These are phyloP conservation scores for Scomber colias DNA, from an alignment of 2,113 vertebrate species.

Conservation along the genomic window DNA sequence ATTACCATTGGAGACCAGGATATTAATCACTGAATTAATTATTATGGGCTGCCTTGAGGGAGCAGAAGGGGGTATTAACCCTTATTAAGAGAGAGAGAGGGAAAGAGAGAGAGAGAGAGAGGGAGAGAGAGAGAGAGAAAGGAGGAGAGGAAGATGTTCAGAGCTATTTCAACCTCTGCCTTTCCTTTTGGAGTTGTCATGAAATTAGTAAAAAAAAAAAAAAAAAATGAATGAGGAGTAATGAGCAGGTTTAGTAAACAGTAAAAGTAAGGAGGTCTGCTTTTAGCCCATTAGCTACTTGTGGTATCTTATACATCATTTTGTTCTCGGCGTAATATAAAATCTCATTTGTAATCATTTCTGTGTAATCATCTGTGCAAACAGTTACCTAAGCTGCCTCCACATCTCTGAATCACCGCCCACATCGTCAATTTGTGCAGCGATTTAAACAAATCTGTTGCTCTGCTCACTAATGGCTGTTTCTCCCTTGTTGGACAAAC, in stretches of 20 bases:
- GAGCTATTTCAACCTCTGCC: conserved; percentile 36
- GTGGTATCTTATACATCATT: neutral
- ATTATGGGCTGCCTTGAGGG: conserved; percentile 69
- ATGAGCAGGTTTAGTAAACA: neutral
- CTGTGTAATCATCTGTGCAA: too few species aligned
- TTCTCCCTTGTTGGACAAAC: too few species aligned
- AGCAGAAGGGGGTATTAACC: conserved; percentile 69
- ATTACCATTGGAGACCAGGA: conserved; percentile 58
- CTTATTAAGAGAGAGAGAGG: conserved; percentile 51
- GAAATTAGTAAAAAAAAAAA: conserved; percentile 7
- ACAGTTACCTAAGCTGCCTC: too few species aligned
- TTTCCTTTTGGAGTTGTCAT: conserved; percentile 17
- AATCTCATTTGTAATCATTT: too few species aligned
- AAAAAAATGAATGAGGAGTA: neutral
- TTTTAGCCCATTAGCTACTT: neutral
- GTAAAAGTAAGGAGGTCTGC: neutral
- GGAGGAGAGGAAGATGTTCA: conserved; percentile 23
- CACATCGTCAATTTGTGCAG: too few species aligned
- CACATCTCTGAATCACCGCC: too few species aligned
- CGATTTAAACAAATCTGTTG: too few species aligned
- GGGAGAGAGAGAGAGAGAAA: neutral
- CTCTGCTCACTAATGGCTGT: too few species aligned
- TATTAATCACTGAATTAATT: conserved; percentile 82
- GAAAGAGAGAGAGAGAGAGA: neutral
- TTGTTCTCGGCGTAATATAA: too few species aligned